Conservation (phyloP, 2,888 invertebrate species). For the Sycophila texana region DNA sequence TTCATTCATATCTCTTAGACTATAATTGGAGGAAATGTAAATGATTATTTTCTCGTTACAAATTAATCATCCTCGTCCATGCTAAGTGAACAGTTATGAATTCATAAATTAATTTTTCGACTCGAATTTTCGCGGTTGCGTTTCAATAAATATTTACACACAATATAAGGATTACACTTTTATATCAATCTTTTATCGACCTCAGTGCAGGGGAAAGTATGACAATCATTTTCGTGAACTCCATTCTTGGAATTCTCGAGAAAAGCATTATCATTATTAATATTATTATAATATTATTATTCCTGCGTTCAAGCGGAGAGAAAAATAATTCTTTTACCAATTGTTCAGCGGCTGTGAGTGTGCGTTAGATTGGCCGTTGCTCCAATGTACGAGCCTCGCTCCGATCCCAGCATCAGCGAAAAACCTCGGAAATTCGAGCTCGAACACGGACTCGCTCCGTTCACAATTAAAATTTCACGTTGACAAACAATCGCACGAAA, state of each 20-base stretch:
- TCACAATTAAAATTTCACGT: not conserved
- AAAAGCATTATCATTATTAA: not conserved
- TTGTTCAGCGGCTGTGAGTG: not conserved
- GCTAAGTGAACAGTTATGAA: too few relatives aligned
- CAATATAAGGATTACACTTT: conserved; percentile 13
- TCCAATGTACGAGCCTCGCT: too few relatives aligned
- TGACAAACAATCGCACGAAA: not conserved
- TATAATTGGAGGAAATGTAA: not conserved
- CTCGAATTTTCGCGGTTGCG: conserved; percentile 8
- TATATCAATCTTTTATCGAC: not conserved
- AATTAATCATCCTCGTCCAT: not conserved
- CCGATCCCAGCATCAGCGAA: too few relatives aligned
- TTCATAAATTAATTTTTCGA: not conserved
- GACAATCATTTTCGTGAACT: not conserved
- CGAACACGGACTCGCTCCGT: not conserved
- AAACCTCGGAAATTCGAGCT: not conserved
- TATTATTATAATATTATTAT: not conserved
- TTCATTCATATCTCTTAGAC: not conserved
- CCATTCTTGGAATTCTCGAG: not conserved
- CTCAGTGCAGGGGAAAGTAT: not conserved
- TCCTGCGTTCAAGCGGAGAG: not conserved
- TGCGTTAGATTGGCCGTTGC: too few relatives aligned
- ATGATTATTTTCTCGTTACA: not conserved
- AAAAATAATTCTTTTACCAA: not conserved
- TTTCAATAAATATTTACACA: not conserved